These are phyloP conservation scores for Oasisia sp. DNA, from an alignment of 2,888 invertebrate species.

Conservation along the genomic window DNA sequence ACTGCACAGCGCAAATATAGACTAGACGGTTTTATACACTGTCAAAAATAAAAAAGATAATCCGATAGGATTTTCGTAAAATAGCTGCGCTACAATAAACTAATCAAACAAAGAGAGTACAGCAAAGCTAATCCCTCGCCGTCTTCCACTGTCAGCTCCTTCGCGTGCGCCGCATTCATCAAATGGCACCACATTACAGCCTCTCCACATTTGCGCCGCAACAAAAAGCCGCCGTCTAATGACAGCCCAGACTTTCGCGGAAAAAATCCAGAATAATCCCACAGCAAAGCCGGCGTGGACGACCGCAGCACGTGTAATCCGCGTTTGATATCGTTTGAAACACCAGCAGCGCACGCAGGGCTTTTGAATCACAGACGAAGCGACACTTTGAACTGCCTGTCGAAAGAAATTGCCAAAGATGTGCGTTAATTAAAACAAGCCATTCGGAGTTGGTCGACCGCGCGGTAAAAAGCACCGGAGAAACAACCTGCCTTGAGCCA, in stretches of 20 bases:
- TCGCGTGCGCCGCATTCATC: neutral
- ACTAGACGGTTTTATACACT: neutral
- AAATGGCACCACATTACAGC: neutral
- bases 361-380: neutral
- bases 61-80: neutral
- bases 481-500: neutral
- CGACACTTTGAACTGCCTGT: conserved; percentile 17
- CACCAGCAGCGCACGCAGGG: conserved; percentile 9
- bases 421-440: conserved; percentile 5
- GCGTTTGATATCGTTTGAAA: conserved; percentile 13
- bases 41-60: neutral
- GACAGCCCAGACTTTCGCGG: neutral
- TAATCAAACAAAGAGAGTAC: neutral
- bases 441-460: neutral
- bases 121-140: neutral
- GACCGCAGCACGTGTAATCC: neutral
- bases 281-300: neutral
- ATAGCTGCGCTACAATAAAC: neutral
- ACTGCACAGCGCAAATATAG: neutral
- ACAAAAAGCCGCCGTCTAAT: neutral
- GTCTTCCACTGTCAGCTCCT: neutral
- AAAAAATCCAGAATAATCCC: neutral
- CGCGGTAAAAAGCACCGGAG: neutral
- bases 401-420: conserved; percentile 13
- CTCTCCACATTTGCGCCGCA: neutral